Base-by-base conservation (phyloP, 2,797 vertebrate species). In the Sebastes diploproa region DNA sequence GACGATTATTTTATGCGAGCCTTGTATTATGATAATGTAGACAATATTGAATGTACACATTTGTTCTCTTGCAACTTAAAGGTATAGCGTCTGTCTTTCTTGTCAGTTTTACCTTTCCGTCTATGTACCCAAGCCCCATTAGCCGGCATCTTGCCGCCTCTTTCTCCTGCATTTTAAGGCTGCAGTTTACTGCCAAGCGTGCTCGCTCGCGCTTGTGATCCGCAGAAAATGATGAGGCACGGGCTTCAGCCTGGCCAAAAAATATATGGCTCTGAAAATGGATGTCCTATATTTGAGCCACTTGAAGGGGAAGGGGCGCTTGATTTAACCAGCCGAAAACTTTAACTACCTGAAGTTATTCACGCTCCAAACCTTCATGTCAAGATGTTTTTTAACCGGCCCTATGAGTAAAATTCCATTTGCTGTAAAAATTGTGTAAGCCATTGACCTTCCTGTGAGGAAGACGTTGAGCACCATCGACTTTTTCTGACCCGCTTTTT, bases 241-340 rank as follows among this genome's bases (percentile, higher is more conserved):
- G 63, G 63, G 68, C 67, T 83, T 30, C 62, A 75, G 52, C 73
- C 36, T 7, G 25, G 64, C 58, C 73, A 69, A 85, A 78, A 83
- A 87, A 90, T 83, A 83, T 80, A 88, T 66, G 79, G 42, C 85
- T 84, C 62, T 79, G 77, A 80, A 81, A 86, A 86, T 71, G 55
- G 71, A 72, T 72, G 71, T 76, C 69, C 59, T 56, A 66, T 54
- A 85, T 88, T 76, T 73, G 64, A 88, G 80, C 62, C 25, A 42
- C 69, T 68, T 38, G 56, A 70, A 65, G 30, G 14, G 36, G 16
- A 0, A 5, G 2, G 5, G 30, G 55, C 7, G 25, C 52, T 52
- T 72, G 78, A 84, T 87, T 87, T 85, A 88, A 80, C 67, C 56
- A 70, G 36, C 29, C 64, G 67, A 73, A 75, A 80, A 82, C 6